phyloP scores from a whole-genome alignment of 2,888 invertebrate species.

The Elysia crispata region DNA sequence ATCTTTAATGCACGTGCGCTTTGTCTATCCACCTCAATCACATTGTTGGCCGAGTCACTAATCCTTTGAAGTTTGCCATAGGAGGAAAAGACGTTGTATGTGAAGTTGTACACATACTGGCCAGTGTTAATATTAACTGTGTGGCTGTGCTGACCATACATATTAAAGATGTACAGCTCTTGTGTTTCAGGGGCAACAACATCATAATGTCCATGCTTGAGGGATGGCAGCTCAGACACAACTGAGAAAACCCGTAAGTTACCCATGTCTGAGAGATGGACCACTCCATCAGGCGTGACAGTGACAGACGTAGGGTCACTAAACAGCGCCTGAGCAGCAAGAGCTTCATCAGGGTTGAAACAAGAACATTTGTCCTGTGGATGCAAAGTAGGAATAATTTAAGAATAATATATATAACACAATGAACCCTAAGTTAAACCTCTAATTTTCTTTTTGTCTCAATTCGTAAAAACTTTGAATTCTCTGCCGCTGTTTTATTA shows the following conservation, averaged over 20 bases:
- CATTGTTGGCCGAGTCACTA: conserved; percentile 92
- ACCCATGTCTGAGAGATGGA: conserved; percentile 96
- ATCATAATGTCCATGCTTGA: conserved; percentile 83
- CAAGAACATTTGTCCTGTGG: conserved; percentile 89
- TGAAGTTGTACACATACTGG: conserved; percentile 94
- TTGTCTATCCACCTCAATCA: conserved; percentile 90
- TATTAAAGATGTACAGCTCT: conserved; percentile 83
- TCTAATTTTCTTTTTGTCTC: too few species aligned
- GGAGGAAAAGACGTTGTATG: conserved; percentile 97
- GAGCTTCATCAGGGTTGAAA: conserved; percentile 82
- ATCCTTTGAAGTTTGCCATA: conserved; percentile 96
- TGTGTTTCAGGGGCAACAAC: conserved; percentile 95
- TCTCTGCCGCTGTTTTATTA: too few species aligned
- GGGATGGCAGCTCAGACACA: conserved; percentile 72
- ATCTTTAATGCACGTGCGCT: conserved; percentile 87
- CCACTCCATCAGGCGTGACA: conserved; percentile 95
- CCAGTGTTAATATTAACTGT: conserved; percentile 97
- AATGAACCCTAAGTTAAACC: too few species aligned
- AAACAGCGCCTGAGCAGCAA: conserved; percentile 95
- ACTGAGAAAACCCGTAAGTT: conserved; percentile 83
- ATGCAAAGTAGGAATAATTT: conserved; percentile 2
- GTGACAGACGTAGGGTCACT: conserved; percentile 91
- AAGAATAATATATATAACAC: too few species aligned
- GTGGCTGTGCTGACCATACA: conserved; percentile 95
- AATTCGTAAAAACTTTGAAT: too few species aligned